phyloP scores from a whole-genome alignment of 2,888 invertebrate genomes.

The Brachypalpus laphriformis region DNA sequence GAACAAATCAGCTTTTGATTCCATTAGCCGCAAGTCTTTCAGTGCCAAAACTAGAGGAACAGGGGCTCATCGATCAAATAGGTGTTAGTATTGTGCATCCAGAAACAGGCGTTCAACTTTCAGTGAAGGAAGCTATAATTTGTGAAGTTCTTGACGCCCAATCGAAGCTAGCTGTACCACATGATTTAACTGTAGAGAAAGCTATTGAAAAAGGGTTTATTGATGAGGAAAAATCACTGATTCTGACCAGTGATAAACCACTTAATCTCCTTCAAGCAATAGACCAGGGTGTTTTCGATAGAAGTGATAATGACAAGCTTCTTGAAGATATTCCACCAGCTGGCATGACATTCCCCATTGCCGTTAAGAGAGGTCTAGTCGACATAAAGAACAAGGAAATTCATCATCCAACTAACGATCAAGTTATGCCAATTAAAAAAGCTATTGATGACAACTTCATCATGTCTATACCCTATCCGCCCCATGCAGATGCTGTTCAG shows the following conservation, averaged over 20 bases:
- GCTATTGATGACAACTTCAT: conserved; percentile 90
- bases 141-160: conserved; percentile 94
- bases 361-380: conserved; percentile 89
- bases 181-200: conserved; percentile 88
- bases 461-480: conserved; percentile 91
- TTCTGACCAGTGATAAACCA: conserved; percentile 86
- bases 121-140: conserved; percentile 92
- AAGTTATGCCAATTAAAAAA: conserved; percentile 86
- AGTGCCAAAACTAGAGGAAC: conserved; percentile 91
- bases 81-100: conserved; percentile 92
- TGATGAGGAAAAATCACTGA: conserved; percentile 87
- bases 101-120: conserved; percentile 91
- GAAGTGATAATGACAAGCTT: conserved; percentile 77
- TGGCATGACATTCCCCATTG: conserved; percentile 92
- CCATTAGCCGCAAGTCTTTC: conserved; percentile 92
- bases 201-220: conserved; percentile 89
- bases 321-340: conserved; percentile 88
- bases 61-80: conserved; percentile 91
- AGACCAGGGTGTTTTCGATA: conserved; percentile 86
- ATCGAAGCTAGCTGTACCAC: conserved; percentile 87
- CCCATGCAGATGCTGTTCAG: conserved; percentile 86
- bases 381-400: conserved; percentile 87
- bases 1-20: conserved; percentile 89
- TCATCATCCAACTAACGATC: conserved; percentile 88
- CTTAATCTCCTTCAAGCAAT: conserved; percentile 89